Conservation (phyloP, 2,888 invertebrate species). For the Petrolisthes cinctipes region DNA sequence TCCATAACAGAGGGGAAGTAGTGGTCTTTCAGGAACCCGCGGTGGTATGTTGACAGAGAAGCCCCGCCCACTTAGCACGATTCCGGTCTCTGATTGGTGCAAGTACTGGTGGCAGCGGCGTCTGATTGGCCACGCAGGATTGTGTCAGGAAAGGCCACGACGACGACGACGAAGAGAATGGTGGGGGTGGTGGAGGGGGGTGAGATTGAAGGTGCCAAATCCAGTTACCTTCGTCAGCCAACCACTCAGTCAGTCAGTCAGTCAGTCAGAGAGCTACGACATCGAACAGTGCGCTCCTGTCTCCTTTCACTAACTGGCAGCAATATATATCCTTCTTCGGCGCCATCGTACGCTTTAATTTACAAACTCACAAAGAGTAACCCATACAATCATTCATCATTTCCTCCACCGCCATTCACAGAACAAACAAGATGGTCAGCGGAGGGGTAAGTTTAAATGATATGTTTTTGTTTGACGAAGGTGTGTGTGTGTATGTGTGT, state of each 20-base stretch:
- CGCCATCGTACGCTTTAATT: not conserved
- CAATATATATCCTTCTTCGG: not conserved
- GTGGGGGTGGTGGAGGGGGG: not conserved
- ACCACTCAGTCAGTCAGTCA: not conserved
- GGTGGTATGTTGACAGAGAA: not conserved
- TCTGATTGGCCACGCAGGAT: not conserved
- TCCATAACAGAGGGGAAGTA: not conserved
- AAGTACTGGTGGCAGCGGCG: not conserved
- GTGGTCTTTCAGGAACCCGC: not conserved
- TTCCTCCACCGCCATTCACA: not conserved
- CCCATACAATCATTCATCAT: not conserved
- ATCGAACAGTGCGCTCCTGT: not conserved
- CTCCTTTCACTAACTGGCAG: too few relatives aligned
- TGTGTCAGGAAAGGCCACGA: not conserved
- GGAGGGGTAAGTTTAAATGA: not conserved
- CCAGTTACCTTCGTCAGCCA: not conserved
- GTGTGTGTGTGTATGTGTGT: too few relatives aligned
- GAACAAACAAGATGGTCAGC: not conserved
- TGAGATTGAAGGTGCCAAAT: not conserved
- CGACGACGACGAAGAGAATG: too few relatives aligned
- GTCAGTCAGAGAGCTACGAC: not conserved
- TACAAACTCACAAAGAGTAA: not conserved
- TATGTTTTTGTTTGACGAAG: too few relatives aligned
- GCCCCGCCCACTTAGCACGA: not conserved
- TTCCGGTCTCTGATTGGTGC: not conserved